Percentiles rank a stretch among this genome's conserved stretches.
Evolutionary conservation across 2,113 vertebrate genomes (phyloP).

Genomic region (Catharus fuscescens): DNA sequence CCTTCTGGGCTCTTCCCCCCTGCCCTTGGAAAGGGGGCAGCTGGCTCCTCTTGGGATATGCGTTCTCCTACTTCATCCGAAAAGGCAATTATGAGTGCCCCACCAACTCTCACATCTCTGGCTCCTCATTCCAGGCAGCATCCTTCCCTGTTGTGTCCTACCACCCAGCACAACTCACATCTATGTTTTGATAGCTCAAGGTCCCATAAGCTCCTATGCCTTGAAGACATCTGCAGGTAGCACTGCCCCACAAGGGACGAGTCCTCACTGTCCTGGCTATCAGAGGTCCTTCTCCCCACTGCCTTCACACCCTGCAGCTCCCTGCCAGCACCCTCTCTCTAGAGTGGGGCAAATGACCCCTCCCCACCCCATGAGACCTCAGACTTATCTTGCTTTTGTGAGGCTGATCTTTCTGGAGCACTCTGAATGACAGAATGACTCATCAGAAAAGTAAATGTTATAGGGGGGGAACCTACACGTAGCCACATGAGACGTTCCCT

Average conservation of each 20-base stretch:
- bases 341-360: rapidly evolving
- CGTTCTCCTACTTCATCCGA: neutral
- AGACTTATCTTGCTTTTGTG: rapidly evolving
- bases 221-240: neutral
- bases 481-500: neutral
- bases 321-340: neutral
- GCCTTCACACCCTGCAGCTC: neutral
- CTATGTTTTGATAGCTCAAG: neutral
- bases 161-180: neutral
- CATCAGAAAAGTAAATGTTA: neutral
- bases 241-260: neutral
- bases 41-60: neutral
- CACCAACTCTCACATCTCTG: neutral
- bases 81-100: neutral
- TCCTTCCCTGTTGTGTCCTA: neutral
- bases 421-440: neutral
- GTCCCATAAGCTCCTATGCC: neutral
- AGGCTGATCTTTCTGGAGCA: neutral
- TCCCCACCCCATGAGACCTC: rapidly evolving
- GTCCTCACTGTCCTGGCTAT: neutral
- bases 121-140: neutral
- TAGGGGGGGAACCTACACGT: neutral
- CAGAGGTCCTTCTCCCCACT: neutral
- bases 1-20: neutral
- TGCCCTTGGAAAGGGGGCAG: neutral